These are phyloP conservation scores for Hirtodrosophila confusa DNA, from an alignment of 2,888 invertebrate species.

Conservation along the genomic window DNA sequence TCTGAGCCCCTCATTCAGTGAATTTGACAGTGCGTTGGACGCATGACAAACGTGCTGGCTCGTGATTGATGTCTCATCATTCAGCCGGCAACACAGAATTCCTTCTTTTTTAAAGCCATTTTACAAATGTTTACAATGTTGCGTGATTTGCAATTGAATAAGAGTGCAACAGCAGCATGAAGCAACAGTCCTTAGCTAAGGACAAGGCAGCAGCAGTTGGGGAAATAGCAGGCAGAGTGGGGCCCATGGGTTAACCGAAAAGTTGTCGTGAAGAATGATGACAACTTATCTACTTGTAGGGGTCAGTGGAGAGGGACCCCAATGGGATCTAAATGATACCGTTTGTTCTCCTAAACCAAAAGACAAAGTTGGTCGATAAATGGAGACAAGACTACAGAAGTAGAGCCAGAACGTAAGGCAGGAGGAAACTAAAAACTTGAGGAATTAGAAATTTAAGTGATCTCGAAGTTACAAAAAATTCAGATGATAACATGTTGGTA, in stretches of 20 bases:
- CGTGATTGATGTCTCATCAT: constrained; percentile 76
- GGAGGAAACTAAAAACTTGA: too few species aligned
- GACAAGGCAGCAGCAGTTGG: constrained; percentile 7
- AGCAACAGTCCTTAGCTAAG: constrained; percentile 33
- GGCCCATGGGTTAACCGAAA: constrained; percentile 34
- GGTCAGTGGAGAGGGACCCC: background rate
- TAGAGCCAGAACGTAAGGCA: too few species aligned
- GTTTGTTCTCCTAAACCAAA: constrained; percentile 1
- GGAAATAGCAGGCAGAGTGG: background rate
- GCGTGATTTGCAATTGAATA: constrained; percentile 79
- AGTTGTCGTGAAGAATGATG: constrained; percentile 36
- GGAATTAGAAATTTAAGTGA: too few species aligned
- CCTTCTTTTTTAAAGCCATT: constrained; percentile 61
- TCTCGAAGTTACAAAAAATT: too few species aligned
- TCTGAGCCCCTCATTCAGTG: constrained; percentile 46
- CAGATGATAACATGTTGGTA: too few species aligned
- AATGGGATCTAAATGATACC: constrained; percentile 2
- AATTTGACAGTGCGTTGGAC: constrained; percentile 73
- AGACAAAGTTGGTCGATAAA: background rate
- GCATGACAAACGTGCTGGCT: constrained; percentile 67
- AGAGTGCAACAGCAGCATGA: constrained; percentile 39
- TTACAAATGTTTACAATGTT: constrained; percentile 79
- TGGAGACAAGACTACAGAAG: background rate
- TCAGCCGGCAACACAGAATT: constrained; percentile 60
- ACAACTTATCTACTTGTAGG: constrained; percentile 8